Conservation (phyloP, 2,797 vertebrate genomes). For the Pseudochirops cupreus region DNA sequence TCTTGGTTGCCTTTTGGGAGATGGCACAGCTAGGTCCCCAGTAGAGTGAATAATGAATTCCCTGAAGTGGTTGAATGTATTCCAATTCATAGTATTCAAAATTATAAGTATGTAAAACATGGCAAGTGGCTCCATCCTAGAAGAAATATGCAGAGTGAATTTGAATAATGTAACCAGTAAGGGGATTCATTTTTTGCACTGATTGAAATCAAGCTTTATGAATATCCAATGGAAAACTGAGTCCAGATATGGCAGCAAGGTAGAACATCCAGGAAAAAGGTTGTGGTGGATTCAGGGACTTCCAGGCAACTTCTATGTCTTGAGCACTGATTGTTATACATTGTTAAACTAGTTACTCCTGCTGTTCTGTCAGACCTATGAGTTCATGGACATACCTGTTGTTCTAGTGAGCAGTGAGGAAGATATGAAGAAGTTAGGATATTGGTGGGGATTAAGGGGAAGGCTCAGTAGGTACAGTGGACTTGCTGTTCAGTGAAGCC, state of each 20-base stretch:
- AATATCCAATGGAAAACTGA: background rate
- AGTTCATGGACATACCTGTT: too few relatives aligned
- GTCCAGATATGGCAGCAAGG: background rate
- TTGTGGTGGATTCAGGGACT: background rate
- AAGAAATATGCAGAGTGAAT: background rate
- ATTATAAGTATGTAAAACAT: background rate
- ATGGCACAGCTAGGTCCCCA: background rate
- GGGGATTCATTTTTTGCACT: background rate
- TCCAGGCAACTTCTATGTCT: background rate
- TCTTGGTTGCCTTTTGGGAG: background rate
- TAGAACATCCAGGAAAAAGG: background rate
- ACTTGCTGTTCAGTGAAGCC: too few relatives aligned
- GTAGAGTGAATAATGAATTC: background rate
- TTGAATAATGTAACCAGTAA: background rate
- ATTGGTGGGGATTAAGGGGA: too few relatives aligned
- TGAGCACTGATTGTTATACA: background rate
- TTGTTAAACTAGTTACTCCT: background rate
- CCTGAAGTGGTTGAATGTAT: background rate
- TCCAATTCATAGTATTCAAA: background rate
- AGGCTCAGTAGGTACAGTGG: too few relatives aligned
- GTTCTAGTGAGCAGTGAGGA: too few relatives aligned
- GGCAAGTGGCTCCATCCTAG: background rate
- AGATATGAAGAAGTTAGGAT: too few relatives aligned
- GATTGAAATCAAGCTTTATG: background rate
- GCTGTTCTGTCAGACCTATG: too few relatives aligned